Base-by-base conservation (phyloP, 1,140 invertebrate genomes). In the Oreohelix idahoensis region DNA sequence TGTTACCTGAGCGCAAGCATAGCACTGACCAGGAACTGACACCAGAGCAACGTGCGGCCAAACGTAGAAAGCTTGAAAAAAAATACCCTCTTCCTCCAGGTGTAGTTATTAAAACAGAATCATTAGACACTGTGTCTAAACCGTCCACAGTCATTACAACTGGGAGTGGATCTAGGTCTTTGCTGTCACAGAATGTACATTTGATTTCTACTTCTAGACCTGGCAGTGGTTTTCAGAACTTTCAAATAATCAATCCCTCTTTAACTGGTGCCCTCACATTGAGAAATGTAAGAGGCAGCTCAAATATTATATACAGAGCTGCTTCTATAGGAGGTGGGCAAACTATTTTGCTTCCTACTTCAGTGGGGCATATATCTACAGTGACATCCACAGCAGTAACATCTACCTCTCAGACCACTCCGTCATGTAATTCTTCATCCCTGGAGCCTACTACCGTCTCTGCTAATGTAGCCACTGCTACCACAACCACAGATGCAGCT, bases 1-100 rank as follows among this genome's bases (percentile, higher is more conserved):
- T 82, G 13, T 63, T 82, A 74, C 80, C 80, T 32, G 70, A 82
- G 36, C 39, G 80, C 11, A 73, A 82, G 38, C 42, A 32, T 10
- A 45, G 29, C 35, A 8, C n/a, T 20, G 79, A 82, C 23, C 36
- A 75, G 29, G 69, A 73, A 58, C 13, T 86, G 71, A 79, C 85
- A 32, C 69, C 80, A 29, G 85, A 82, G 39, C 49, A 98, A 91
- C 91, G 97, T 97, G 92, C 98, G 97, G 1, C 97, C 97, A 89
- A 96, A 97, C 0, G 96, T 96, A 88, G 96, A 97, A 8, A 96
- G 96, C 92, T 98, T 97, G 0, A 98, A 96, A 13, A 97, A 96
- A 0, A 96, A 95, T 15, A 96, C 96, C 85, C 94, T 93, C 89
- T 95, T 95, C 0, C 96, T 95, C 78, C 93, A 95, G 0, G 85